Conservation (phyloP, 2,888 invertebrate species). For the Erebia aethiops region DNA sequence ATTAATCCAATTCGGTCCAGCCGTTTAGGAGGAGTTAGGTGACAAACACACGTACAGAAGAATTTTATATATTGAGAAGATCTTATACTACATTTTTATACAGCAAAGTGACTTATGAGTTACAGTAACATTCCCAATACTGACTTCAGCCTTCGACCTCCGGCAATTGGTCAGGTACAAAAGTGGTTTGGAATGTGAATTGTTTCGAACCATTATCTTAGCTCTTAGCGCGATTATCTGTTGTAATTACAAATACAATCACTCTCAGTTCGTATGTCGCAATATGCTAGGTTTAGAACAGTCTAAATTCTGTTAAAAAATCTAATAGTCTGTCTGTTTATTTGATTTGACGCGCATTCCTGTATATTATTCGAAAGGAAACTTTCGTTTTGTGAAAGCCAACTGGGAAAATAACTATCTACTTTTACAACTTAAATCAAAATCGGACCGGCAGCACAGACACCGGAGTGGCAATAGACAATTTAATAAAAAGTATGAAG, state of each 20-base stretch:
- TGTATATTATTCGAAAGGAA: too few relatives aligned
- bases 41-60: too few relatives aligned
- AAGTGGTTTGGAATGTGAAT: constrained; percentile 57
- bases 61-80: too few relatives aligned
- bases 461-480: too few relatives aligned
- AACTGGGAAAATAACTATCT: too few relatives aligned
- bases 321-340: background rate
- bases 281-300: constrained; percentile 25
- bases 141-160: constrained; percentile 59
- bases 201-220: constrained; percentile 51
- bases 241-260: constrained; percentile 48
- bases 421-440: too few relatives aligned
- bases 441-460: too few relatives aligned
- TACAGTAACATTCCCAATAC: constrained; percentile 36
- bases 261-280: constrained; percentile 44
- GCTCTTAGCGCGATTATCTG: constrained; percentile 47
- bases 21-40: too few relatives aligned
- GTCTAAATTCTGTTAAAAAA: background rate
- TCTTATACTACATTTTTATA: too few relatives aligned
- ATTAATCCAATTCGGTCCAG: too few relatives aligned
- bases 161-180: constrained; percentile 52
- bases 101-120: background rate
- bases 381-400: too few relatives aligned
- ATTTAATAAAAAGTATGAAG: too few relatives aligned
- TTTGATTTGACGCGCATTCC: background rate